Conservation (phyloP, 2,797 vertebrate genomes). For the Ciconia nigra region DNA sequence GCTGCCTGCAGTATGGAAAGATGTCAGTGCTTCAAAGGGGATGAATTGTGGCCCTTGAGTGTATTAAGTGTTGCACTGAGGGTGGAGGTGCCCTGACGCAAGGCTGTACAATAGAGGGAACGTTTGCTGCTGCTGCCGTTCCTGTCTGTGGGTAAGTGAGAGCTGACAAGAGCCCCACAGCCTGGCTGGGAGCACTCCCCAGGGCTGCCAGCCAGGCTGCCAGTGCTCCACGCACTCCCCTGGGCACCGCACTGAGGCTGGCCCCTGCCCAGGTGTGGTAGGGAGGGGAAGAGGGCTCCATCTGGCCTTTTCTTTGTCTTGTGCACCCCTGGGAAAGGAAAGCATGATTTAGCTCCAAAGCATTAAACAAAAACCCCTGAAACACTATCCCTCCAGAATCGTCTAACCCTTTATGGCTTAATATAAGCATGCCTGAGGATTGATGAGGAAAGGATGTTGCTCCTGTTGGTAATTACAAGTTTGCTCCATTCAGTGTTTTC, state of each 20-base stretch:
- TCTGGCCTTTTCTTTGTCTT: slow-evolving; percentile 47
- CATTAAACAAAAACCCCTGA: background rate
- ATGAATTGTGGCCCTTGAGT: background rate
- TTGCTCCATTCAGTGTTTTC: slow-evolving; percentile 18
- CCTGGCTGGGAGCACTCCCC: background rate
- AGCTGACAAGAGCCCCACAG: background rate
- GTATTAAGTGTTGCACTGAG: background rate
- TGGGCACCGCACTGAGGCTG: background rate
- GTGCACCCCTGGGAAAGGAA: slow-evolving; percentile 32
- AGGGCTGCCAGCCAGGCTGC: background rate
- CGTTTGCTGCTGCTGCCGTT: accelerated
- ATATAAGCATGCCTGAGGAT: slow-evolving; percentile 10
- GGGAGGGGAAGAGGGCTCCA: slow-evolving; percentile 19
- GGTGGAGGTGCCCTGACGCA: background rate
- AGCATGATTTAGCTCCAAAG: slow-evolving; percentile 18
- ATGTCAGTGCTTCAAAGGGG: background rate
- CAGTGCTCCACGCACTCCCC: background rate
- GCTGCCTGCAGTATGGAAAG: background rate
- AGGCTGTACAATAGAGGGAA: background rate
- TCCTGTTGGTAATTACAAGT: slow-evolving; percentile 36
- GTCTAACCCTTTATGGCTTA: slow-evolving; percentile 14
- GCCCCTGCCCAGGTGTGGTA: slow-evolving; percentile 32
- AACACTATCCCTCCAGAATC: background rate
- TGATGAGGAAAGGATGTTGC: slow-evolving; percentile 39
- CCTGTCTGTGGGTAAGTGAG: background rate